These are phyloP conservation scores for Caenorhabditis imperialis DNA, from an alignment of 2,888 invertebrate species.

Conservation along the genomic window DNA sequence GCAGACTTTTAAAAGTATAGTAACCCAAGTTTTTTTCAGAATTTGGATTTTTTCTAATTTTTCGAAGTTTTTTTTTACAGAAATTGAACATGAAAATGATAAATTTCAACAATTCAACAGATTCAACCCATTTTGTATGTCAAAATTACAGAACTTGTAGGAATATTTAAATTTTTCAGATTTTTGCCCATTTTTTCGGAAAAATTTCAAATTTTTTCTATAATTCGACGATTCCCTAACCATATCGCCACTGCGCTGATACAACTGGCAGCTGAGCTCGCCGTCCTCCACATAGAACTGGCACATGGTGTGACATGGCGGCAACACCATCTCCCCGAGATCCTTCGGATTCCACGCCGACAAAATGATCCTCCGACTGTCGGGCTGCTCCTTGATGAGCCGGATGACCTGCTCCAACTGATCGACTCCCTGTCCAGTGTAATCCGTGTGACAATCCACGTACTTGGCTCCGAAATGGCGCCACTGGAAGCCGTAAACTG, in stretches of 20 bases:
- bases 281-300: conserved; percentile 91
- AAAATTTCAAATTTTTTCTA: no score
- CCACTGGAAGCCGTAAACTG: conserved; percentile 98
- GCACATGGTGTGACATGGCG: conserved; percentile 94
- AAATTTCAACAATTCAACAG: no score
- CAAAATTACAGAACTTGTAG: no score
- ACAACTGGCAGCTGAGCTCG: conserved; percentile 91
- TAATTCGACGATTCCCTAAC: conserved; percentile 82
- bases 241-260: conserved; percentile 97
- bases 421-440: conserved; percentile 89
- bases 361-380: conserved; percentile 91
- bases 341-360: conserved; percentile 91
- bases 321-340: conserved; percentile 89
- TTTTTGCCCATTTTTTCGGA: no score
- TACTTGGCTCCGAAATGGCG: conserved; percentile 95
- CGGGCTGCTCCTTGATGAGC: conserved; percentile 86
- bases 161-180: no score
- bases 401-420: conserved; percentile 87
- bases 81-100: no score
- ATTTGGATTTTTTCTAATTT: no score
- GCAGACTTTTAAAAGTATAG: no score
- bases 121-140: no score
- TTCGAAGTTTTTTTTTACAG: no score
- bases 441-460: conserved; percentile 86
- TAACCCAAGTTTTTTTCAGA: no score